Evolutionary conservation across 2,888 invertebrate species (phyloP), one percentile per base, ranked within the genome.

Genomic region (Noctuana brunneofusca): DNA sequence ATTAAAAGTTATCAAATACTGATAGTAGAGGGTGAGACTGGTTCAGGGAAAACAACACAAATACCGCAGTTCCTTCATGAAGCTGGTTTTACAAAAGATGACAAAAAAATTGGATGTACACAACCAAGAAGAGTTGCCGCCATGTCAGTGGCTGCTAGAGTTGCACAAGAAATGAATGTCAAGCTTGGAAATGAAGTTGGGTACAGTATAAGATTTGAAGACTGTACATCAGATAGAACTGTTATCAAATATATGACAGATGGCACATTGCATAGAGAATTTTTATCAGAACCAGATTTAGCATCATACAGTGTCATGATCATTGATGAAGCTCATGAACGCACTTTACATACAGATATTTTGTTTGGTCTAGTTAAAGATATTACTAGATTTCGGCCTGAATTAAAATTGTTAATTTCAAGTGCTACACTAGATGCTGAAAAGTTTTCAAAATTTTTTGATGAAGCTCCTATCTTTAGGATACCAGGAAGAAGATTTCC

Each of bases 231-330:
- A 2, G 99, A 99, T 83, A 93, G 98, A 70, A 99, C 99, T 6
- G 93, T 97, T 18, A 94, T 99, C 54, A 99, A 99, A 86, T 99
- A 99, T 80, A 99, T 99, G 99, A 99, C 99, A 30, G 99, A 99
- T 87, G 99, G 99, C 76, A 99, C 99, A 78, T 87, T 99, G 48
- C 96, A 99, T 69, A 92, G 99, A 76, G 99, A 99, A 89, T 99
- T 99, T 84, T 93, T 99, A 1, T 97, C 97, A 48, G 99, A 99
- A 84, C 99, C 99, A 0, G 99, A 99, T 91, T 92, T 99, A 63
- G 96, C 95, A 46, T 96, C 97, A 1, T 99, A 99, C 86, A 98
- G 97, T 91, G 99, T 99, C 0, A 97, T 99, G 96, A 99, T 99
- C 64, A 98, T 99, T 79, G 99, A 99, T 84, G 99, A 99, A 92